These are phyloP conservation scores for Naso thynnoides DNA, from an alignment of 2,797 vertebrate genomes.

Conservation along the genomic window DNA sequence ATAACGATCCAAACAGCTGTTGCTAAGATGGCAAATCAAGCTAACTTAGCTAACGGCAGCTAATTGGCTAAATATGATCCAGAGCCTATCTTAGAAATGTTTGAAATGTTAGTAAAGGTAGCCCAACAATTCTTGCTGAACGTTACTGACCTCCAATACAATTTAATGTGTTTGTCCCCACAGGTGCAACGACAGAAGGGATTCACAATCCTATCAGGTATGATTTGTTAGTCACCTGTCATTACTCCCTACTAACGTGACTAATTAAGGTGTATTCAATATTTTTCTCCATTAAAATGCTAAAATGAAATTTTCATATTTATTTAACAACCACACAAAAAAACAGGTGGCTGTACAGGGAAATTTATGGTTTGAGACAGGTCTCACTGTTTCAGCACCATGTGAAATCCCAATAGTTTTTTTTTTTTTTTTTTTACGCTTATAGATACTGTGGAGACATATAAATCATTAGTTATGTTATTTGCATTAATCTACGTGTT, in stretches of 20 bases:
- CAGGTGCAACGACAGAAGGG: slow-evolving; percentile 99
- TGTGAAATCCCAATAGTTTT: not conserved
- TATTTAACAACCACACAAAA: not conserved
- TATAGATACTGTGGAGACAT: too few species aligned
- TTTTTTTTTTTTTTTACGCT: too few species aligned
- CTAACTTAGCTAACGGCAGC: slow-evolving; percentile 59
- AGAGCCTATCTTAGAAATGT: too few species aligned
- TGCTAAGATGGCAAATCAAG: slow-evolving; percentile 25
- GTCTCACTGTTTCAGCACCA: not conserved
- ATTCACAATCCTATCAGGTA: slow-evolving; percentile 98
- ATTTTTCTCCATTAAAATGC: accelerated
- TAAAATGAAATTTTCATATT: accelerated
- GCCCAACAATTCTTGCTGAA: not conserved
- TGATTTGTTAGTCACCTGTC: slow-evolving; percentile 8
- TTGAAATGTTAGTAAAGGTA: not conserved
- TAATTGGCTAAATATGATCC: slow-evolving; percentile 21
- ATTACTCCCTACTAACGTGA: not conserved
- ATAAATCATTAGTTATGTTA: not conserved
- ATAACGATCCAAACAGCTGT: not conserved
- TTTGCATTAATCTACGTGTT: not conserved
- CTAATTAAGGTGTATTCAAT: not conserved
- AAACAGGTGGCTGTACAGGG: not conserved
- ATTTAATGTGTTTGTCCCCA: slow-evolving; percentile 68
- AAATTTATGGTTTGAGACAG: not conserved
- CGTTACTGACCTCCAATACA: not conserved